Evolutionary conservation across 2,888 invertebrate species (phyloP).

Genomic region (Lordiphosa fenestrarum): DNA sequence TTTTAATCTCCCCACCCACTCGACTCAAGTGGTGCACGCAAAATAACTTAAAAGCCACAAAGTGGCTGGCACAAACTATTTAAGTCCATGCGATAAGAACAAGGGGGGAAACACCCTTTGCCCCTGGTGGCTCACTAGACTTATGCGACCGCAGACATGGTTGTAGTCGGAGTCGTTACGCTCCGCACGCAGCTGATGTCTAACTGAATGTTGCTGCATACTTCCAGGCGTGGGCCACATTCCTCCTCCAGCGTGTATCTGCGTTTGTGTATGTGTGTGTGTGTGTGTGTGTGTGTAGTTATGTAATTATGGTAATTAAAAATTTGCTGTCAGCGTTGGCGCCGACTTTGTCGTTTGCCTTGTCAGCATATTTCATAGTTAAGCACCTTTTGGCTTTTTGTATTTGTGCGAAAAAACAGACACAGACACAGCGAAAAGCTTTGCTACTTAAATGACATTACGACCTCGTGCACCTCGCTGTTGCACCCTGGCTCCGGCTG

Average conservation of each 20-base stretch:
- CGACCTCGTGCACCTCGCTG: conserved; percentile 15
- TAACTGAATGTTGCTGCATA: conserved; percentile 56
- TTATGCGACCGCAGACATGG: background rate
- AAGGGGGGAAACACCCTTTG: conserved; percentile 36
- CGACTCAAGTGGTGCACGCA: conserved; percentile 65
- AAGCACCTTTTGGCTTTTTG: conserved; percentile 41
- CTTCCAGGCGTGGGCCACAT: conserved; percentile 55
- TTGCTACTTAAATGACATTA: background rate
- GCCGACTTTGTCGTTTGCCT: conserved; percentile 35
- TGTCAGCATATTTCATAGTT: conserved; percentile 44
- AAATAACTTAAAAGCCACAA: conserved; percentile 74
- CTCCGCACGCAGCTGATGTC: background rate
- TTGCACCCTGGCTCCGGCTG: conserved; percentile 3
- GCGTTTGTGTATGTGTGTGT: background rate
- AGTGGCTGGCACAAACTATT: conserved; percentile 73
- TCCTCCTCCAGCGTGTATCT: conserved; percentile 27
- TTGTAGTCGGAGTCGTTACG: too few relatives aligned
- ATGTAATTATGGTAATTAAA: conserved; percentile 75
- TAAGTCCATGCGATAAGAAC: conserved; percentile 74
- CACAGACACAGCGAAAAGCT: background rate
- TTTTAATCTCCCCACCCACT: conserved; percentile 7
- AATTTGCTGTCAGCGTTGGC: conserved; percentile 42
- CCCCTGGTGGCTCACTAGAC: conserved; percentile 3
- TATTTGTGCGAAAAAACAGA: conserved; percentile 30
- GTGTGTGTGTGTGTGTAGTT: conserved; percentile 48